phyloP scores from a whole-genome alignment of 2,888 invertebrate genomes.

The Isoperla grammatica region DNA sequence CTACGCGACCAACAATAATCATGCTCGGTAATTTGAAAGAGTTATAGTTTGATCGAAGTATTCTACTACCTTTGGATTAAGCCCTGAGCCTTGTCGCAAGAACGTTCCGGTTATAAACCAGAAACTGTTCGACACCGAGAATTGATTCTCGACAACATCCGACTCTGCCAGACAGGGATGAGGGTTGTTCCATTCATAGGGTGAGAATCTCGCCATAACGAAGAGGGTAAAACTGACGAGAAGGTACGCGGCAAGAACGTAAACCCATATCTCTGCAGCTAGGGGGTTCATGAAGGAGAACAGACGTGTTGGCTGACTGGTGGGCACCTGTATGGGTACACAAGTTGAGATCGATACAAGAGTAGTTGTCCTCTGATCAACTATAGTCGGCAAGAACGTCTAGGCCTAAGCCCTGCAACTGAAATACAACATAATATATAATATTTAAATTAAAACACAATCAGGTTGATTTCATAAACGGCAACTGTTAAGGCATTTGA shows the following conservation, averaged over 20 bases:
- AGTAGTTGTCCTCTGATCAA: background rate
- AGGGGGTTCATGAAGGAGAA: constrained; percentile 97
- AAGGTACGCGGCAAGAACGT: constrained; percentile 89
- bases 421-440: background rate
- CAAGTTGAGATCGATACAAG: constrained; percentile 22
- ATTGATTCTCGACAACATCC: constrained; percentile 90
- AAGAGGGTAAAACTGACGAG: constrained; percentile 91
- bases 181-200: constrained; percentile 89
- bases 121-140: constrained; percentile 92
- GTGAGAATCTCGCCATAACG: constrained; percentile 94
- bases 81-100: constrained; percentile 86
- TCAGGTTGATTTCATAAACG: too few species aligned
- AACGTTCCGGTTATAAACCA: constrained; percentile 96
- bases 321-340: constrained; percentile 62
- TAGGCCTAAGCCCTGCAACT: background rate
- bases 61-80: constrained; percentile 77
- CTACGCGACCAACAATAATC: too few species aligned
- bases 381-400: too few species aligned
- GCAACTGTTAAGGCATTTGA: too few species aligned
- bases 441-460: too few species aligned
- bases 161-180: constrained; percentile 75
- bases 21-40: too few species aligned
- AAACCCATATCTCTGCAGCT: constrained; percentile 95
- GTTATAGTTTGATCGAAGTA: too few species aligned
- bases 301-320: constrained; percentile 76